These are phyloP conservation scores for Tigriopus californicus DNA, from an alignment of 2,888 invertebrate species.

Conservation along the genomic window DNA sequence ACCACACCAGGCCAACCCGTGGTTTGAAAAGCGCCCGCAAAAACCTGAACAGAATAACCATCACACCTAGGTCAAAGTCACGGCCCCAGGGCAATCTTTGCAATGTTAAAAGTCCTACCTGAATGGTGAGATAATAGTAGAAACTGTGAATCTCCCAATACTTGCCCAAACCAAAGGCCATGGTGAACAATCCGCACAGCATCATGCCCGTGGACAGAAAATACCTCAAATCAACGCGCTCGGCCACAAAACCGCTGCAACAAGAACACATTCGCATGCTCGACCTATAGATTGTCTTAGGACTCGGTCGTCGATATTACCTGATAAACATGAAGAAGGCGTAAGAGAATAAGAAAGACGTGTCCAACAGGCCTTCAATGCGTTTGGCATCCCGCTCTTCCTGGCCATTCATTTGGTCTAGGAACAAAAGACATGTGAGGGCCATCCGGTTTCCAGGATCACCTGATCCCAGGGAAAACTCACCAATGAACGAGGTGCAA, in stretches of 20 bases:
- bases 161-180: constrained; percentile 69
- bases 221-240: constrained; percentile 70
- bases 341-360: constrained; percentile 76
- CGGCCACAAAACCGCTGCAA: constrained; percentile 65
- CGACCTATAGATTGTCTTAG: too few relatives aligned
- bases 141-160: constrained; percentile 59
- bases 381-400: constrained; percentile 45
- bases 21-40: constrained; percentile 71
- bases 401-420: constrained; percentile 62
- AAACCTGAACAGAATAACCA: constrained; percentile 41
- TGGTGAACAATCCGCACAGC: constrained; percentile 61
- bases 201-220: constrained; percentile 84
- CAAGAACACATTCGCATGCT: constrained; percentile 12
- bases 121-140: constrained; percentile 60
- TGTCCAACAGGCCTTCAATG: constrained; percentile 67
- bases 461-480: too few relatives aligned
- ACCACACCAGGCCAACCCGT: constrained; percentile 96
- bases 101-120: constrained; percentile 38
- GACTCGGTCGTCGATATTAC: too few relatives aligned
- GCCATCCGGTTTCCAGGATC: too few relatives aligned
- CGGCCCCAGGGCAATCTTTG: too few relatives aligned
- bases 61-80: too few relatives aligned
- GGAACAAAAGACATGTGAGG: constrained; percentile 26
- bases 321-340: constrained; percentile 76
- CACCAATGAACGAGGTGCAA: too few relatives aligned